Base-by-base conservation (phyloP, 1,140 invertebrate species). In the Aphelenchoides avenae region DNA sequence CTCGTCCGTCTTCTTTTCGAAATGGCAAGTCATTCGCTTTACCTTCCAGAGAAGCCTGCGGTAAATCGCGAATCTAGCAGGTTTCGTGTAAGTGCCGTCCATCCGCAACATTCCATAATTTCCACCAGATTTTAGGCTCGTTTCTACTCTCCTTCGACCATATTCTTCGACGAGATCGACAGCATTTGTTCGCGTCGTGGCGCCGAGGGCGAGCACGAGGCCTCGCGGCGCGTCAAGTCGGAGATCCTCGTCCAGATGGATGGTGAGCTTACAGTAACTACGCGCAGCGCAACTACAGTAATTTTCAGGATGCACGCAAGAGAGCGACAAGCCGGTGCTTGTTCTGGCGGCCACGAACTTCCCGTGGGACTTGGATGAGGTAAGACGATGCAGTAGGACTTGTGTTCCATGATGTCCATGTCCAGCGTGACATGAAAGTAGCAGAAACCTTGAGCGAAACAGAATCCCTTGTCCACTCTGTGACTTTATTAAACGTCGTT, bases 121-220 rank as follows among this genome's bases (percentile, higher is more conserved):
- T 53, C 37, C 2, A 18, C 24, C 18, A 4, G 13, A 29, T 61
- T 81, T 26, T 78, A 90, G 88, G 93, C 93, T 4, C 82, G 93
- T 66, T 97, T 95, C 82, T 95, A 98, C 83, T 92, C 95, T 47
- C 95, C 95, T 13, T 92, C 89, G 71, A 98, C 93, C 37, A 97
- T 99, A 68, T 99, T 99, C 79, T 93, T 99, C 56, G 95, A 99
- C 81, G 95, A 99, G 84, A 98, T 99, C 55, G 95, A 99, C 82
- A 95, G 93, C 4, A 80, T 99, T 43, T 97, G 93, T 79, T 95
- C 91, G 1, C 84, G 89, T 63, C 82, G 95, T 79, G 94, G 93
- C 42, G 89, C 89, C 1, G 91, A 95, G 76, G 89, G 88, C 18
- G 95, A 99, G 79, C 93, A 99, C 79, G 95, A 99, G 82, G 92